Conservation (phyloP, 2,113 vertebrate genomes). For the Noctilio leporinus region DNA sequence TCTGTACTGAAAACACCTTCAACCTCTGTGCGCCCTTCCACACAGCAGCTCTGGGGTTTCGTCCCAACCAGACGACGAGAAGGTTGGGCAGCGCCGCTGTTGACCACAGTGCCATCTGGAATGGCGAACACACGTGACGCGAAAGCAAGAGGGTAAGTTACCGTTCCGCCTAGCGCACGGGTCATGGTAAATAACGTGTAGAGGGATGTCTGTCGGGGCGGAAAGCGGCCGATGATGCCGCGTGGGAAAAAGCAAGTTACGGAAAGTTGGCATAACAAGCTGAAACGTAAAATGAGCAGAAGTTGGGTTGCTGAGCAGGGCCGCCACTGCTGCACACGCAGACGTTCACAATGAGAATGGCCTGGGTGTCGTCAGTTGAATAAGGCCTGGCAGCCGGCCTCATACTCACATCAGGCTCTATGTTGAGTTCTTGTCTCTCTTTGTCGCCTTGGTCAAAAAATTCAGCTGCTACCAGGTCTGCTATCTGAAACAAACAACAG, state of each 20-base stretch:
- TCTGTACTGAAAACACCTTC: background rate
- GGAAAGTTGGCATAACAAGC: background rate
- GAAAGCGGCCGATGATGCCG: background rate
- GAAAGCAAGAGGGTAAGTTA: background rate
- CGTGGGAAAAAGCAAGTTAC: background rate
- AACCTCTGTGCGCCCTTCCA: background rate
- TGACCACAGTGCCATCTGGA: background rate
- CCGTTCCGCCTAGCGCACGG: too few species aligned
- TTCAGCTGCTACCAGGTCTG: slow-evolving; percentile 94
- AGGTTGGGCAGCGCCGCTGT: background rate
- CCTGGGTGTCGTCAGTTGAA: too few species aligned
- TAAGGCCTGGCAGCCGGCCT: background rate
- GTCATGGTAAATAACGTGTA: background rate
- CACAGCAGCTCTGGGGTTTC: background rate
- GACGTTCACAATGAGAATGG: background rate
- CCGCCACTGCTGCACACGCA: background rate
- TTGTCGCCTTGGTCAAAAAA: slow-evolving; percentile 99
- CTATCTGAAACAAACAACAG: slow-evolving; percentile 83
- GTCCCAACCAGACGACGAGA: background rate
- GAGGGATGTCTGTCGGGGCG: background rate
- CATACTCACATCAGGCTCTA: slow-evolving; percentile 92
- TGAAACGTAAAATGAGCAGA: background rate
- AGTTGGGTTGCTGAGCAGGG: background rate
- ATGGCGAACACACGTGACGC: background rate
- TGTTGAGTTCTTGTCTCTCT: slow-evolving; percentile 93